These are phyloP conservation scores for Centruroides vittatus DNA, from an alignment of 1,140 invertebrate genomes.

Conservation along the genomic window DNA sequence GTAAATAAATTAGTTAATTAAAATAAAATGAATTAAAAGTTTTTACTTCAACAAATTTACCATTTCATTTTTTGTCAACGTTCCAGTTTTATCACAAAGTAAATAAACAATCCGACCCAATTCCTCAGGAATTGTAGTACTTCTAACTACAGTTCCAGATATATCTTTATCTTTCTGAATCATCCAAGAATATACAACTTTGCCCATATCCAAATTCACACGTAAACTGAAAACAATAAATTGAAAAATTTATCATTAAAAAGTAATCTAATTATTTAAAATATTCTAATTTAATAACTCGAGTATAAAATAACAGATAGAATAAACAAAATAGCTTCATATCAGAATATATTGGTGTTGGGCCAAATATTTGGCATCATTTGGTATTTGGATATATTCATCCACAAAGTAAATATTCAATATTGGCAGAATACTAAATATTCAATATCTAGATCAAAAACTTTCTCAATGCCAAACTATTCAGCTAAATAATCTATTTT, in stretches of 20 bases:
- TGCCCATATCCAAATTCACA: constrained; percentile 98
- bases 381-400: no score
- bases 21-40: neutral
- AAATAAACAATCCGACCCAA: constrained; percentile 91
- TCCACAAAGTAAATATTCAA: no score
- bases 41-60: constrained; percentile 22
- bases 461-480: no score
- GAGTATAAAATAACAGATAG: no score
- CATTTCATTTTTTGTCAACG: constrained; percentile 98
- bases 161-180: constrained; percentile 90
- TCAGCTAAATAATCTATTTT: no score
- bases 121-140: constrained; percentile 97
- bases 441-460: no score
- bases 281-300: no score
- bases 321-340: no score
- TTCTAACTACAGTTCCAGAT: constrained; percentile 88
- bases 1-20: neutral
- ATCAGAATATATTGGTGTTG: no score
- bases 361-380: no score
- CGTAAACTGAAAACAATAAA: constrained; percentile 51
- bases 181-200: constrained; percentile 92
- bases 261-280: neutral
- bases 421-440: no score
- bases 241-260: neutral
- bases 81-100: constrained; percentile 95